Evolutionary conservation across 2,113 vertebrate genomes (phyloP), one percentile per base, ranked within the genome.

Genomic region (Nothobranchius kuhntae): DNA sequence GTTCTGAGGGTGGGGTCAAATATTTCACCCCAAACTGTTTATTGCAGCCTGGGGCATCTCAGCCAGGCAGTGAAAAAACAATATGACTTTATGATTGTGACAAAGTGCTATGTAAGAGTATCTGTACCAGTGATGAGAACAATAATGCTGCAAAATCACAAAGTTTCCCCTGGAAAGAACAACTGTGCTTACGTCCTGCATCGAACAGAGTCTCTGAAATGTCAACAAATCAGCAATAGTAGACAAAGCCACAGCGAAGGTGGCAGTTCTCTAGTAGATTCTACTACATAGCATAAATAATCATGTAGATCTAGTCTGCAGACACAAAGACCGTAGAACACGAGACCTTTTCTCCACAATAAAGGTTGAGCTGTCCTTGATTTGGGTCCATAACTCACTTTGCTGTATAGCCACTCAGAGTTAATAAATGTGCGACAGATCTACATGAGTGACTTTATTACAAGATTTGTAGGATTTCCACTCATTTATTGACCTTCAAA

Each of bases 301-400:
- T 65, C n/a, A 77, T 61, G 68, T 9, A 7, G 14, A 53, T 35
- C 35, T 26, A 40, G 54, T 48, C 65, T 55, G 47, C 55, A 62
- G 60, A 57, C 40, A 44, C 46, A 15, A 9, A 21, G 0, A 71
- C n/a, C 46, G 64, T 9, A 26, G 50, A 65, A 36, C 45, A 53
- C 15, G 53, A 67, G 50, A n/a, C 53, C 40, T 47, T 60, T 36
- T 36, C 52, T 53, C 44, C 30, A 58, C 48, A 53, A 72, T 61
- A 12, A 75, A 73, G 67, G 70, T 62, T 66, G 53, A 82, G n/a
- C n/a, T 57, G 54, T 59, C 68, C 70, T 83, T 80, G 61, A 64
- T 44, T 40, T 48, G 14, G 46, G 36, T 50, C 24, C 17, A 46
- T 36, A 68, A 69, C 64, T 50, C 38, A 45, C 47, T 61, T 14